Evolutionary conservation across 2,113 vertebrate genomes (phyloP), one percentile per base, ranked within the genome.

Genomic region (Tapirus terrestris): DNA sequence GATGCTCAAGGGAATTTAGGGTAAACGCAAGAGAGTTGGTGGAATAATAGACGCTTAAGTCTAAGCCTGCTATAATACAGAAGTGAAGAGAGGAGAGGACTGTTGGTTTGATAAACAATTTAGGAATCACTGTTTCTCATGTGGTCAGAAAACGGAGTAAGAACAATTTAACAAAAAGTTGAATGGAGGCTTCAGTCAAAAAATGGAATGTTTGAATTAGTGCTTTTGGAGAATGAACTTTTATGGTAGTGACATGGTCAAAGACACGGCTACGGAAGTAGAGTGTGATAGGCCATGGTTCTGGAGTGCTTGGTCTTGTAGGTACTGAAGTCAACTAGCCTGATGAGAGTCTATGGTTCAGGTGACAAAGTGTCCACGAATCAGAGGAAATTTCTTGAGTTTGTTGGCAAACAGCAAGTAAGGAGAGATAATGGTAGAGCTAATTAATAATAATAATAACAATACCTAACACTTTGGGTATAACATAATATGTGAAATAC

Each of bases 211-310:
- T 45, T 43, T 94, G 43, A 76, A 83, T 83, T 31, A 43, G 20
- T 82, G n/a, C 8, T 81, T 96, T 90, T 51, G 27, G 67, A 90
- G 92, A 86, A 25, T 72, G 25, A 86, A 81, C 43, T 39, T 86
- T 88, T 56, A 88, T 39, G 60, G 6, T 29, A 8, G 6, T 73
- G 56, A 68, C 8, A 68, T 25, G 14, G 21, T 45, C 36, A 91
- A 87, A 84, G 31, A 33, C 33, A 20, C 11, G 21, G n/a, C 14
- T 23, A 27, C n/a, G 14, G 18, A 17, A 76, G 25, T 18, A 45
- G 43, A 83, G 39, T 20, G 16, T 45, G 25, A 33, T 60, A 56
- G 36, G 31, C 4, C 58, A 12, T 82, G 70, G 53, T 63, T 85
- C 12, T 85, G 61, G 51, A 63, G 18, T 53, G 33, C 6, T 51